Evolutionary conservation across 2,113 vertebrate species (phyloP).

Genomic region (Entomyzon cyanotis): DNA sequence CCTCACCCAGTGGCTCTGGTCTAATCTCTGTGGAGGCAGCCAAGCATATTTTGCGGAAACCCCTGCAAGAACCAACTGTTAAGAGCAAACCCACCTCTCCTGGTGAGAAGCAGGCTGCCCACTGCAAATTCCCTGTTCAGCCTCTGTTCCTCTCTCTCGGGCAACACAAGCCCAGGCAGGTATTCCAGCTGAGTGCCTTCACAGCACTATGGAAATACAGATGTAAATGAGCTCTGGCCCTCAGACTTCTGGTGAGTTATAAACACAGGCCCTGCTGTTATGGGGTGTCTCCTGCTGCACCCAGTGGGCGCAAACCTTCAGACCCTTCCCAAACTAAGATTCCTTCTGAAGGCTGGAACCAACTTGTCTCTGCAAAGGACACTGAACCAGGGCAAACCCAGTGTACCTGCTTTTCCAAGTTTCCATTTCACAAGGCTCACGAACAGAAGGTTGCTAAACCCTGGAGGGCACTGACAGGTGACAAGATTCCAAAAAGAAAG

Average conservation of each 20-base stretch:
- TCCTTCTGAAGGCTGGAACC: not conserved
- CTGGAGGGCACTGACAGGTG: constrained; percentile 4
- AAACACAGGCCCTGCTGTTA: not conserved
- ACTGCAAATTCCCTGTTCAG: not conserved
- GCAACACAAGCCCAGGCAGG: constrained; percentile 5
- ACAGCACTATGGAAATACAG: constrained; percentile 21
- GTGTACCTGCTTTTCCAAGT: not conserved
- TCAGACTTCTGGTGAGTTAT: not conserved
- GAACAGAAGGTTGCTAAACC: not conserved
- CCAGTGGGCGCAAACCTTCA: not conserved
- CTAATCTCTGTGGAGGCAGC: not conserved
- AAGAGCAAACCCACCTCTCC: not conserved
- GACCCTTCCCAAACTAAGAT: not conserved
- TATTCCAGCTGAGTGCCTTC: not conserved
- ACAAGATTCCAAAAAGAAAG: constrained; percentile 3
- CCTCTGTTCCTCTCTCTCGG: not conserved
- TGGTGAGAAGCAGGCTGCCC: not conserved
- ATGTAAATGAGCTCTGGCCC: constrained; percentile 9
- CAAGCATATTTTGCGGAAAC: not conserved
- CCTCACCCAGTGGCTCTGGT: not conserved
- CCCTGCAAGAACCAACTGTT: not conserved
- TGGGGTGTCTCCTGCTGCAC: not conserved
- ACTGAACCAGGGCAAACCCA: not conserved
- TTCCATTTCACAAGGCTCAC: not conserved
- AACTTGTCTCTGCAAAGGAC: not conserved